Evolutionary conservation across 2,888 invertebrate species (phyloP), one percentile per base, ranked within the genome.

Genomic region (Noctuana brunneofusca): DNA sequence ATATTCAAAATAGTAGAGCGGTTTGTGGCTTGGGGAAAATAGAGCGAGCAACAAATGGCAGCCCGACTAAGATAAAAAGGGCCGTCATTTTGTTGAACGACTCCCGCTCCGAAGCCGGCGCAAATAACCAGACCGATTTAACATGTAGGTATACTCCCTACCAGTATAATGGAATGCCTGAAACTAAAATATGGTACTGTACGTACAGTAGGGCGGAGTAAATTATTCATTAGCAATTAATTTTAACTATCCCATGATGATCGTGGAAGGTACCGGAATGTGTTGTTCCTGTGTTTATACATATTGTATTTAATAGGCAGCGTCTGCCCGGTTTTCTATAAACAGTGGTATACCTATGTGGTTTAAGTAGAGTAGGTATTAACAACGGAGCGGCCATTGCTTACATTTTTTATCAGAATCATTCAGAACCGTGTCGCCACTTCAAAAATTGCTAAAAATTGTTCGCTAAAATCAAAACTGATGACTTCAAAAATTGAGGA

Each of bases 31-130:
- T 75, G 74, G 80, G 76, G 85, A 81, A 86, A 88, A 87, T 87
- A 84, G 85, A 86, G 82, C 76, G 80, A 78, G 79, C 80, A 83
- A 89, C 89, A 88, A 88, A 89, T 88, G 84, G 86, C 81, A 81
- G 72, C 76, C 75, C 81, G 88, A 88, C 87, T 85, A 81, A 87
- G 89, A 89, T 89, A 88, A 89, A 89, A 89, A 87, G 87, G 84
- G 76, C 82, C 86, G 88, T 88, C 89, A 85, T 87, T 88, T 87
- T 88, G 88, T 83, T 88, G 87, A 89, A 89, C 83, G 86, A 87
- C 85, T 83, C 74, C 79, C 81, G 85, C 79, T 77, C 74, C 65
- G 70, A 55, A 72, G 73, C 76, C 77, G 73, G 75, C 75, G 76
- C 81, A 84, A 86, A 84, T 83, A 83, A 80, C 79, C 69, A 71